phyloP scores from a whole-genome alignment of 2,113 vertebrate species.

The Psephotus haematonotus region DNA sequence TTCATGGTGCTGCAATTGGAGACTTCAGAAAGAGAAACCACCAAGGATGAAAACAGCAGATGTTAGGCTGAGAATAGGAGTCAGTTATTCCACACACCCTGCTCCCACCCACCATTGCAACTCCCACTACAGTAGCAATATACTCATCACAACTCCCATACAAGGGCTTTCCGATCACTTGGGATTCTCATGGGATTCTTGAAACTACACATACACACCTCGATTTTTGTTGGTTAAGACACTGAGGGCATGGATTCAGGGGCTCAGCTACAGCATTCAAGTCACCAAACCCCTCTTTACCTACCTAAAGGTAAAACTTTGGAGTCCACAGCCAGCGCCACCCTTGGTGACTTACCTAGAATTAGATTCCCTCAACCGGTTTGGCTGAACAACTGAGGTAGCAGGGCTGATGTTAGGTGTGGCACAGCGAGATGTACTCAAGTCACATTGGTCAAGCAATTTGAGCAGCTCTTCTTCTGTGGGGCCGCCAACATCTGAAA shows the following conservation, averaged over 20 bases:
- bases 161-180: not conserved
- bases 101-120: not conserved
- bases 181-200: not conserved
- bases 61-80: not conserved
- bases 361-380: constrained; percentile 88
- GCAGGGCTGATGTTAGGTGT: constrained; percentile 97
- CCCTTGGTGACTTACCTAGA: constrained; percentile 81
- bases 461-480: constrained; percentile 95
- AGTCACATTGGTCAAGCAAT: constrained; percentile 93
- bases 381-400: constrained; percentile 91
- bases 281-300: not conserved
- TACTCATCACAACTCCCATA: not conserved
- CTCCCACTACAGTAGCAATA: not conserved
- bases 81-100: not conserved
- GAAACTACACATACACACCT: not conserved
- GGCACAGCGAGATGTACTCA: constrained; percentile 94
- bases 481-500: constrained; percentile 88
- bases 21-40: constrained; percentile 71
- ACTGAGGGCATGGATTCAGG: not conserved
- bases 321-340: not conserved
- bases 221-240: not conserved
- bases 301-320: not conserved
- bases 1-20: constrained; percentile 89
- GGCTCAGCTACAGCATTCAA: not conserved
- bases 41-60: not conserved